Percentiles rank a stretch among this genome's conserved stretches.
phyloP scores from a whole-genome alignment of 1,140 invertebrate genomes.

The Drosophila azteca region DNA sequence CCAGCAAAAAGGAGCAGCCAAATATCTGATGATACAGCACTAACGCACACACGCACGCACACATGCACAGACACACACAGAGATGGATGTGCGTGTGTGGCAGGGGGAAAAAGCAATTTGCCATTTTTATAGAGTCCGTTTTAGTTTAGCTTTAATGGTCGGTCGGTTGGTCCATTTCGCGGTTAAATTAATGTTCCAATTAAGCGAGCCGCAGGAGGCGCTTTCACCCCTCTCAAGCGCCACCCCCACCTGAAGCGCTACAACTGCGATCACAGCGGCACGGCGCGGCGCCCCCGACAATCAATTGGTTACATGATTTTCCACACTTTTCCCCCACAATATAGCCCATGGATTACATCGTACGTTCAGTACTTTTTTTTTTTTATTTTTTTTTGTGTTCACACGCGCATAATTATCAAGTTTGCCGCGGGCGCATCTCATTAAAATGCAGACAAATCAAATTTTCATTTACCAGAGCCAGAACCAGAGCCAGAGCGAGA shows the following conservation, averaged over 20 bases:
- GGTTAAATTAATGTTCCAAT: slow-evolving; percentile 59
- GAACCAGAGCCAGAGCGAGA: too few species aligned
- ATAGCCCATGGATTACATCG: too few species aligned
- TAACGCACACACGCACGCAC: not conserved
- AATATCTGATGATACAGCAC: slow-evolving; percentile 41
- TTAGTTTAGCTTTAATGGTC: slow-evolving; percentile 24
- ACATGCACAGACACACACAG: not conserved
- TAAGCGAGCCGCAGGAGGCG: slow-evolving; percentile 43
- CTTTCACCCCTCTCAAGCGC: not conserved
- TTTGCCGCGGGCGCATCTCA: slow-evolving; percentile 57
- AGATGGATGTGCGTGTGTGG: not conserved
- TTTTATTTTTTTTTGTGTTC: slow-evolving; percentile 16
- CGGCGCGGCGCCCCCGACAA: not conserved
- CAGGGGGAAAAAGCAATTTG: slow-evolving; percentile 19
- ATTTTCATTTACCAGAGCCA: slow-evolving; percentile 34
- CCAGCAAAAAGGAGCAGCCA: slow-evolving; percentile 10
- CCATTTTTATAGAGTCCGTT: slow-evolving; percentile 36
- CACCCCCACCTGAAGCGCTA: too few species aligned
- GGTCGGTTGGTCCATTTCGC: slow-evolving; percentile 17
- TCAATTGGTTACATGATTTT: slow-evolving; percentile 20
- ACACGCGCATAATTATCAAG: slow-evolving; percentile 60
- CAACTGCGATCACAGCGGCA: too few species aligned
- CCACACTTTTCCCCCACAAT: not conserved
- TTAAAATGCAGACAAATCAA: slow-evolving; percentile 76
- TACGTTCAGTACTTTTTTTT: not conserved